A percentile compares a stretch with the other conserved stretches of the same genome.
Evolutionary conservation across 2,888 invertebrate species (phyloP).

Genomic region (Athalia circularis): DNA sequence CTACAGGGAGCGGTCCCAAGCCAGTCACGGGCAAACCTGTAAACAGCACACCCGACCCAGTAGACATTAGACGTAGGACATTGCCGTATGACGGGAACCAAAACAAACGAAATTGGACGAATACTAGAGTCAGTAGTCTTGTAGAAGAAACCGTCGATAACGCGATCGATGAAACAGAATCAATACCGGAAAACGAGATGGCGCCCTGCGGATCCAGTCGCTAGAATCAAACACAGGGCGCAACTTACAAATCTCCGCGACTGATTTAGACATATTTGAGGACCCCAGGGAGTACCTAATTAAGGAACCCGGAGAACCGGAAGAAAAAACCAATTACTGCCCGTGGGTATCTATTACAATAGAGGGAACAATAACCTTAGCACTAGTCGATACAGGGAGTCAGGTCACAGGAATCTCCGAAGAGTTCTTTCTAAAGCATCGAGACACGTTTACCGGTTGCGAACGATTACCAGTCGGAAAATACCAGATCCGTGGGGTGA

Average conservation of each 20-base stretch:
- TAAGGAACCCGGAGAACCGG: background rate
- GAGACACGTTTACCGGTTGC: background rate
- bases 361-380: background rate
- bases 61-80: background rate
- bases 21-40: background rate
- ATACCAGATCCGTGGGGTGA: background rate
- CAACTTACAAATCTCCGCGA: background rate
- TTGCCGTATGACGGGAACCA: background rate
- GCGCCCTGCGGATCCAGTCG: slow-evolving; percentile 5
- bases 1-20: background rate
- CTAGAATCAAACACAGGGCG: background rate
- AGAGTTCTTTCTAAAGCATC: background rate
- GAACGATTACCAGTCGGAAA: no score
- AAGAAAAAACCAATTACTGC: background rate
- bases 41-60: background rate
- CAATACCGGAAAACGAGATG: slow-evolving; percentile 7
- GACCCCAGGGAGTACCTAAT: background rate
- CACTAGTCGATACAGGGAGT: slow-evolving; percentile 1
- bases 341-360: background rate
- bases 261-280: background rate
- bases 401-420: background rate
- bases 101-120: background rate
- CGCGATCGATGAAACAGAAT: background rate
- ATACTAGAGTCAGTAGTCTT: background rate
- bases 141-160: background rate